Evolutionary conservation across 2,888 invertebrate species (phyloP), one percentile per base, ranked within the genome.

Genomic region (Philonicus albiceps): DNA sequence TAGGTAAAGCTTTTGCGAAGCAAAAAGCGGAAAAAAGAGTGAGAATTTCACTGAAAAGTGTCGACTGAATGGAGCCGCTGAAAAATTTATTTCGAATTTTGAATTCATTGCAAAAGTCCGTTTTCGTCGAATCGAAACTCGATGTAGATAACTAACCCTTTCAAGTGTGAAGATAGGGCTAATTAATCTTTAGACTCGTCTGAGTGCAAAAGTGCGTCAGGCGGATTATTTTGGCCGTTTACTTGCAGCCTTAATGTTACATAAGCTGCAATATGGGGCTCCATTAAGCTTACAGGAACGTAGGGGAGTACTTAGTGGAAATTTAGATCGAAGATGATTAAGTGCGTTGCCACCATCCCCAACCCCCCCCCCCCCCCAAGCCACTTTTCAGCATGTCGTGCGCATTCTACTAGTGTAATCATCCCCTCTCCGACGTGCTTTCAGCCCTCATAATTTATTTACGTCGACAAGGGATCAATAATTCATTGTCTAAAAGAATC

Each of bases 391-490:
- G 27, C 22, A 27, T 7, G 27, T 27, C 19, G 49, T 80, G 30
- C 30, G n/a, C 43, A 53, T 27, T 53, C 49, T 13, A 22, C 30
- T 11, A 30, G 43, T 13, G 6, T 43, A 55, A 43, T 43, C 40
- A 43, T 43, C 40, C 16, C 49, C 49, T 30, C 34, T 55, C 16
- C 30, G 55, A 19, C 31, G 19, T 2, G 83, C 89, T 89, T 89
- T 88, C 89, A 89, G 89, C 90, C 89, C 89, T 91, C 91, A 91
- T 91, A 91, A 91, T 91, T 91, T 91, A 91, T 92, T 91, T 92
- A 91, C 91, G 90, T 91, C 90, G 90, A 90, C 89, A 90, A 91
- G 90, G 89, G 90, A 90, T 91, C 91, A 90, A 91, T 91, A 91
- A 91, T 90, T 91, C 90, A 91, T 89, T 64, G 90, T 89, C 87